Evolutionary conservation across 2,888 invertebrate genomes (phyloP).

Genomic region (Prosapia bicincta): DNA sequence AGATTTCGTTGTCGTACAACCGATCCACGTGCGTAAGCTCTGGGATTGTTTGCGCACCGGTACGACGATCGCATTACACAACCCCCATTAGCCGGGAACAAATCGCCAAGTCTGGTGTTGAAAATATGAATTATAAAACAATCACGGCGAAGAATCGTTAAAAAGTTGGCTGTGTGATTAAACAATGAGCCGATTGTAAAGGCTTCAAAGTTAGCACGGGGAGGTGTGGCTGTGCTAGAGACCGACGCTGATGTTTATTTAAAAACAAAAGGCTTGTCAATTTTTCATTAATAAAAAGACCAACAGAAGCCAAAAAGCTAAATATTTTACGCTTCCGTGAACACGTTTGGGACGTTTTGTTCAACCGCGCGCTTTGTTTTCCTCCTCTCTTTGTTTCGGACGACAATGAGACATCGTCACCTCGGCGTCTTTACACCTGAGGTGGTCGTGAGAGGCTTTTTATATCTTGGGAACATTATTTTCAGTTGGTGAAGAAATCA

Average conservation of each 20-base stretch:
- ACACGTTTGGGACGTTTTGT: not conserved
- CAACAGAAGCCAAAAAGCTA: not conserved
- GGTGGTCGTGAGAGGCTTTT: not conserved
- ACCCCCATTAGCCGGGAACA: not conserved
- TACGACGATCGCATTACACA: not conserved
- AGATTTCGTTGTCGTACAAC: not conserved
- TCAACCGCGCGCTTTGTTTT: not conserved
- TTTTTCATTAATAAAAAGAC: not conserved
- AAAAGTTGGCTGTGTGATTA: not conserved
- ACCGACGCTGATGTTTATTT: not conserved
- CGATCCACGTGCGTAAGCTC: not conserved
- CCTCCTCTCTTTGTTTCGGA: not conserved
- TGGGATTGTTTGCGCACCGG: not conserved
- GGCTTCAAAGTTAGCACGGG: not conserved
- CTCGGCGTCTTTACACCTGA: not conserved
- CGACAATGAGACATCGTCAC: not conserved
- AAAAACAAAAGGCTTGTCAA: not conserved
- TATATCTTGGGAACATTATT: too few species aligned
- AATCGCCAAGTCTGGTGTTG: not conserved
- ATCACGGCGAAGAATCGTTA: constrained; percentile 2
- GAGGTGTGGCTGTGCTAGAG: not conserved
- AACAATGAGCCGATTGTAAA: not conserved
- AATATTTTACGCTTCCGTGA: not conserved
- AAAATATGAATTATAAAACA: not conserved
- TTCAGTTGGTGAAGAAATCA: too few species aligned